Evolutionary conservation across 1,140 invertebrate species (phyloP).

Genomic region (Heterodera carotae): DNA sequence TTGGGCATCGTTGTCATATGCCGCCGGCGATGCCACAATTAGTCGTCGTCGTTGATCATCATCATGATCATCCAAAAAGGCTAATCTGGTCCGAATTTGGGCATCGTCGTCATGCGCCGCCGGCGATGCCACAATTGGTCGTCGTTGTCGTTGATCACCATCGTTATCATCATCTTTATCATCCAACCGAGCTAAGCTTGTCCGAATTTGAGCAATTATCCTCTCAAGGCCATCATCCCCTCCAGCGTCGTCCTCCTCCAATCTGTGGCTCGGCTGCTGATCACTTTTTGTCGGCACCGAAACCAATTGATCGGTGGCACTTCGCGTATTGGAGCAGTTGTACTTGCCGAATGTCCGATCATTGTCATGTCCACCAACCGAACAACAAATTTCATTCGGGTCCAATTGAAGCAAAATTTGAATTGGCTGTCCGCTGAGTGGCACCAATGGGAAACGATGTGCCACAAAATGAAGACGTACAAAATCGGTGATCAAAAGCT

Average conservation of each 20-base stretch:
- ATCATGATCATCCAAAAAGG: too few relatives aligned
- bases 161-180: too few relatives aligned
- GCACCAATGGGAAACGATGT: background rate
- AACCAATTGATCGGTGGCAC: too few relatives aligned
- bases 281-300: background rate
- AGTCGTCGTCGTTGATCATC: too few relatives aligned
- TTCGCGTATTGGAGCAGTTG: too few relatives aligned
- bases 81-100: too few relatives aligned
- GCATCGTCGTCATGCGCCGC: too few relatives aligned
- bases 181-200: background rate
- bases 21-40: too few relatives aligned
- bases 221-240: background rate
- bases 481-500: conserved; percentile 6
- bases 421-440: background rate
- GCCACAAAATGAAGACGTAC: conserved; percentile 13
- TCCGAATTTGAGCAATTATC: background rate
- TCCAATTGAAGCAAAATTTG: conserved; percentile 18
- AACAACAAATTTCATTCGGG: conserved; percentile 23
- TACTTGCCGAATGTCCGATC: too few relatives aligned
- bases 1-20: too few relatives aligned
- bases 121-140: too few relatives aligned
- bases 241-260: background rate
- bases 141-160: too few relatives aligned
- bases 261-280: background rate
- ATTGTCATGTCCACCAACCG: background rate